phyloP scores from a whole-genome alignment of 2,113 vertebrate genomes.

The Calidris pygmaea region DNA sequence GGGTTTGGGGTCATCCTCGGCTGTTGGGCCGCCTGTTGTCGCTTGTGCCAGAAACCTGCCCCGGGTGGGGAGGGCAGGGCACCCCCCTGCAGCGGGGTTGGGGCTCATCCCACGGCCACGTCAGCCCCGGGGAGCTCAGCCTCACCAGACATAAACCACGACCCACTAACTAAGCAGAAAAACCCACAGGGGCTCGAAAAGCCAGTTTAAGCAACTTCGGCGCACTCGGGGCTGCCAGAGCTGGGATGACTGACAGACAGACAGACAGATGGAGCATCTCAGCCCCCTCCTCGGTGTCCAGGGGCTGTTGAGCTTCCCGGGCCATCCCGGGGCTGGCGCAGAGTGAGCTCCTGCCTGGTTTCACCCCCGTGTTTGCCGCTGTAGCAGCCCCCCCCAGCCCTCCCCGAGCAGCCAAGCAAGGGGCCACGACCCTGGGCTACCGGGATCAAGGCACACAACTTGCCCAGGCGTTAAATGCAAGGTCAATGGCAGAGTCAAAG shows the following conservation, averaged over 20 bases:
- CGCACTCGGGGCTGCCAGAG: fast-evolving
- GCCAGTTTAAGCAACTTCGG: not conserved
- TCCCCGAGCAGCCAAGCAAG: not conserved
- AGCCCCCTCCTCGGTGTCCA: not conserved
- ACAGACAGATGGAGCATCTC: not conserved
- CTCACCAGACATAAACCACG: not conserved
- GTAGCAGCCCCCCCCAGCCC: not conserved
- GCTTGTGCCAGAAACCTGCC: not conserved
- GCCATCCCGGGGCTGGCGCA: not conserved
- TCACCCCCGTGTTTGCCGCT: not conserved
- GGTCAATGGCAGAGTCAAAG: not conserved
- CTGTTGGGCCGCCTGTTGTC: not conserved
- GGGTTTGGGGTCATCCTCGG: not conserved
- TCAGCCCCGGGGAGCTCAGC: not conserved
- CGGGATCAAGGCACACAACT: fast-evolving
- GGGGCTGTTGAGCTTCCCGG: not conserved
- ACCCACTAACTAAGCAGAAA: not conserved
- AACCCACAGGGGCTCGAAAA: not conserved
- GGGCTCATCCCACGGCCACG: fast-evolving
- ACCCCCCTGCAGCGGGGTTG: not conserved
- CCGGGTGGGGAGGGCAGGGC: not conserved
- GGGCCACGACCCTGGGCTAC: not conserved
- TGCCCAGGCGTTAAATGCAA: fast-evolving
- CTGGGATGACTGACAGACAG: not conserved
- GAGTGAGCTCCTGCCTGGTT: not conserved